Conservation (phyloP, 2,888 invertebrate species). For the Micropterix aruncella region DNA sequence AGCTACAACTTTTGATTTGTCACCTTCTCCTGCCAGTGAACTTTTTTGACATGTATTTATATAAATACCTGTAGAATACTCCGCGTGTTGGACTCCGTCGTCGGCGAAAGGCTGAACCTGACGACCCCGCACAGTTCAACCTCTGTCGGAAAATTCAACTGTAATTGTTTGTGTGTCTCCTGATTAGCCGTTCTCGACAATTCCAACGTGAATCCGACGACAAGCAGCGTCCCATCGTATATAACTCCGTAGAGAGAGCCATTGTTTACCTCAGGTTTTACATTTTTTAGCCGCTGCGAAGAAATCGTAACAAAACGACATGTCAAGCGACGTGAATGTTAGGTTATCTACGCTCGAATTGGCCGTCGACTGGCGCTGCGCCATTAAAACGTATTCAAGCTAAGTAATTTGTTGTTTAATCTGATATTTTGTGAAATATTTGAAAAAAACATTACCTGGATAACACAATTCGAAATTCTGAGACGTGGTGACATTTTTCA, state of each 20-base stretch:
- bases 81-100: slow-evolving; percentile 44
- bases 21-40: too few species aligned
- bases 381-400: slow-evolving; percentile 5
- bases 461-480: slow-evolving; percentile 54
- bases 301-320: slow-evolving; percentile 6
- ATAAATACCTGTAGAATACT: slow-evolving; percentile 38
- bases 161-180: slow-evolving; percentile 34
- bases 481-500: slow-evolving; percentile 57
- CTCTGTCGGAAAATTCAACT: slow-evolving; percentile 59
- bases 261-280: slow-evolving; percentile 43
- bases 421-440: background rate
- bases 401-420: slow-evolving; percentile 4
- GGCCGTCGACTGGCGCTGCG: too few species aligned
- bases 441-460: slow-evolving; percentile 43
- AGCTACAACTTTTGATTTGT: too few species aligned
- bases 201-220: slow-evolving; percentile 56
- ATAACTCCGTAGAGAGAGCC: slow-evolving; percentile 66
- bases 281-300: slow-evolving; percentile 49
- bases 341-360: too few species aligned
- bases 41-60: background rate
- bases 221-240: slow-evolving; percentile 53
- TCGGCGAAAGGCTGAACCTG: slow-evolving; percentile 45
- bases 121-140: slow-evolving; percentile 64
- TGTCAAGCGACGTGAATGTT: background rate
- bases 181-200: slow-evolving; percentile 38